These are phyloP conservation scores for Unio pictorum DNA, from an alignment of 2,888 invertebrate genomes.

Conservation along the genomic window DNA sequence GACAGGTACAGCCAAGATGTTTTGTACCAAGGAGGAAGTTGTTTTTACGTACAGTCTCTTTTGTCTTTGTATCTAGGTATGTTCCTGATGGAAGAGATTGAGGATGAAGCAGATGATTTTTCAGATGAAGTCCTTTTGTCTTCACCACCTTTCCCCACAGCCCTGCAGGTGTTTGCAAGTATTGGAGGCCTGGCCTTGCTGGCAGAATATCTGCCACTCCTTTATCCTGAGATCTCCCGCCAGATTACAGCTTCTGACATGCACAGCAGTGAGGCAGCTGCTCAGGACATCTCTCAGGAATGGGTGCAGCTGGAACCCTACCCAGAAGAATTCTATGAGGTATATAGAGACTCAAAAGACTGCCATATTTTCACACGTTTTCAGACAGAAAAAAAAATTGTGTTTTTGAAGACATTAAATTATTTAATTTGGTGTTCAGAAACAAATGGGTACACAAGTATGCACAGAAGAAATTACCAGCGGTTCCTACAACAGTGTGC, in stretches of 20 bases:
- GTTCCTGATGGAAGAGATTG: constrained; percentile 24
- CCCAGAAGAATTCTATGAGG: constrained; percentile 60
- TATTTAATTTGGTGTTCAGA: too few species aligned
- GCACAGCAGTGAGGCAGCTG: constrained; percentile 11
- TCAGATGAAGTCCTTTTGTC: constrained; percentile 60
- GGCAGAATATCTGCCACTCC: constrained; percentile 89
- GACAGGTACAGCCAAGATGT: too few species aligned
- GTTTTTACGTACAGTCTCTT: too few species aligned
- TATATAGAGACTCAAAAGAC: constrained; percentile 6
- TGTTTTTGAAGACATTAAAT: too few species aligned
- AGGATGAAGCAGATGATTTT: constrained; percentile 45
- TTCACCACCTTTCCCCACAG: constrained; percentile 71
- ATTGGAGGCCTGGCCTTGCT: constrained; percentile 90
- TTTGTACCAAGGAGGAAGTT: too few species aligned
- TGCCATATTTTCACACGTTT: too few species aligned
- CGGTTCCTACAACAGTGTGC: too few species aligned
- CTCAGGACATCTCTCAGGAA: constrained; percentile 47
- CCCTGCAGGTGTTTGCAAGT: constrained; percentile 88
- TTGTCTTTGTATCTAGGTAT: constrained; percentile 1
- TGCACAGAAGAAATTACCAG: too few species aligned
- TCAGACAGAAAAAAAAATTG: too few species aligned
- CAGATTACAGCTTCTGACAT: constrained; percentile 64
- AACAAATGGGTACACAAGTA: too few species aligned
- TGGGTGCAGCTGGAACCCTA: constrained; percentile 76
- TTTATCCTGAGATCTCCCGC: constrained; percentile 85